Base-by-base conservation (phyloP, 2,113 vertebrate species). In the Hemichromis elongatus region DNA sequence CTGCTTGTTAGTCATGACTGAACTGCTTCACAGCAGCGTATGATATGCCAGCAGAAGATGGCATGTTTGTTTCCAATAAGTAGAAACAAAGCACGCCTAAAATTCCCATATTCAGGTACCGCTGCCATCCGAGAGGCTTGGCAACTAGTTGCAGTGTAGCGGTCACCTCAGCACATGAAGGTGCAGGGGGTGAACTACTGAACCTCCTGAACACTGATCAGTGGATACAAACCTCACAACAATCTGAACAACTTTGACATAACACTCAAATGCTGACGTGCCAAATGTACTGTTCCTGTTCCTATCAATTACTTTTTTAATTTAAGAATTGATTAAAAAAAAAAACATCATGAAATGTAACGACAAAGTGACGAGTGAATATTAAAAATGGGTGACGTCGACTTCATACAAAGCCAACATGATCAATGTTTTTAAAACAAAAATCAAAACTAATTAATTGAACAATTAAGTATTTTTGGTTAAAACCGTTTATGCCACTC, bases 191-290 rank as follows among this genome's bases (percentile, higher is more conserved):
- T 63, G 33, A 37, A 63, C 0, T n/a, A 37, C 18, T 37, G 33
- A 63, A 21, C 10, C 2, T 13, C 19, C 61, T 35, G 59, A 40
- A 40, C 10, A 37, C 18, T 19, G 12, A 66, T 14, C n/a, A 40
- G 61, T 66, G 61, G 61, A 63, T 4, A 63, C 33, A 35, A 66
- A 66, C 33, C 1, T 66, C 61, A 37, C 19, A 37, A n/a, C 33
- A 37, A 66, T 7, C 33, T 66, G 9, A 61, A 35, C 18, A 61
- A 35, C 19, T 42, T 4, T 40, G 19, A 85, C 75, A 75, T 68
- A 68, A 88, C 70, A 88, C 19, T 81, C 59, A 61, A 68, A 55
- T 10, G 1, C 30, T 83, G 70, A 61, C 6, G 21, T 8, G 37
- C 81, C 2, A 77, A 84, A 86, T 66, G 6, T 61, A 33, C 57